phyloP scores from a whole-genome alignment of 2,797 vertebrate species.

The Phoxinus dragarum region DNA sequence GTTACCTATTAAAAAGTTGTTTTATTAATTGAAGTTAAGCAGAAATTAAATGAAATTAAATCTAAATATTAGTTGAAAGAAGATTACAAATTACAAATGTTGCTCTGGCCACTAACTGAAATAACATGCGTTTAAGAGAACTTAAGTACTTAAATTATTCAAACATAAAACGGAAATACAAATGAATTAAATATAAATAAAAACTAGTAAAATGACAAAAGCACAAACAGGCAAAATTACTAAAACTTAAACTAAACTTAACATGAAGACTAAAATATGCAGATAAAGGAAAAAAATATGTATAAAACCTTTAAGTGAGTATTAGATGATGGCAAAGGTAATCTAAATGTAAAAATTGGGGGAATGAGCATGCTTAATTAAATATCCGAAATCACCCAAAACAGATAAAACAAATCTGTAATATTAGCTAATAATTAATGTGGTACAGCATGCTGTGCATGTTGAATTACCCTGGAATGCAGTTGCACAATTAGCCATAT shows the following conservation, averaged over 20 bases:
- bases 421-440: background rate
- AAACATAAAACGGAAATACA: background rate
- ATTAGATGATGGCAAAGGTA: background rate
- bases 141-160: background rate
- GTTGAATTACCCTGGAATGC: background rate
- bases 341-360: background rate
- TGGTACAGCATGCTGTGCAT: background rate
- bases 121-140: background rate
- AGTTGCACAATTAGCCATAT: background rate
- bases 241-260: background rate
- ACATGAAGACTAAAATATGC: background rate
- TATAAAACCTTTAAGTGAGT: background rate
- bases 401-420: background rate
- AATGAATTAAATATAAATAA: background rate
- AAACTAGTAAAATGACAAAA: background rate
- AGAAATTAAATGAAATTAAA: background rate
- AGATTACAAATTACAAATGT: background rate
- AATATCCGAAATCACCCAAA: background rate
- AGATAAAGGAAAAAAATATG: background rate
- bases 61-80: background rate
- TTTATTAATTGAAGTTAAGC: background rate
- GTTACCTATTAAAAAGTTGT: background rate
- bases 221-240: background rate
- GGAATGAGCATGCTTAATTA: background rate
- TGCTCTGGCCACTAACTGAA: no score